phyloP scores from a whole-genome alignment of 2,797 vertebrate genomes.

The Pempheris klunzingeri region DNA sequence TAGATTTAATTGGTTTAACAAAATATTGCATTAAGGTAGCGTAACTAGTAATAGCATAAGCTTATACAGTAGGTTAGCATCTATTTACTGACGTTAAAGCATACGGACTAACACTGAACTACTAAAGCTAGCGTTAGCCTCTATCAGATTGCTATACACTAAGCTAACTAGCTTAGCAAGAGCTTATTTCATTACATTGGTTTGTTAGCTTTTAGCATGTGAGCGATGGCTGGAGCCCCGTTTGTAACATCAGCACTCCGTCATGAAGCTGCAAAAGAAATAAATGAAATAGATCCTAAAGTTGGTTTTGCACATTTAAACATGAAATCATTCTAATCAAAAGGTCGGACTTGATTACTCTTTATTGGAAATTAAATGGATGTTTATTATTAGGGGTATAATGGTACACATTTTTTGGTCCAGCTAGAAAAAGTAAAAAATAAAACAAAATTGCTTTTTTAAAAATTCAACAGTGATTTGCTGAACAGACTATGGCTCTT shows the following conservation, averaged over 20 bases:
- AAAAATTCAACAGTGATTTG: too few species aligned
- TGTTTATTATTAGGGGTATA: too few species aligned
- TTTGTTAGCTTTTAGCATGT: constrained; percentile 44
- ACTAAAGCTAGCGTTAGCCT: constrained; percentile 31
- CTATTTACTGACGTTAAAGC: constrained; percentile 25
- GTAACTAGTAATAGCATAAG: constrained; percentile 16
- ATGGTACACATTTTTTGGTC: too few species aligned
- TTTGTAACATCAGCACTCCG: constrained; percentile 21
- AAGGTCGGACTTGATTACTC: background rate
- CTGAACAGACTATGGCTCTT: too few species aligned
- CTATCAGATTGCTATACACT: constrained; percentile 11
- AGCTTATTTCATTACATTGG: constrained; percentile 26
- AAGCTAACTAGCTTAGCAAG: constrained; percentile 20
- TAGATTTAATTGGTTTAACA: constrained; percentile 3
- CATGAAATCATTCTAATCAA: background rate
- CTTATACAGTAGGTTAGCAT: constrained; percentile 27
- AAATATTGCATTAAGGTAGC: constrained; percentile 49
- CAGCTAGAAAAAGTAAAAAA: too few species aligned
- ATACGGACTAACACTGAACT: constrained; percentile 4
- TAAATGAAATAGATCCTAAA: background rate
- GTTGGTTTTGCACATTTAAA: background rate
- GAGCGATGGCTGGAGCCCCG: constrained; percentile 16
- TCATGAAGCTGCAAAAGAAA: too few species aligned
- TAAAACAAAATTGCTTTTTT: too few species aligned
- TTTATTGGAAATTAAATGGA: background rate